Conservation (phyloP, 2,113 vertebrate species). For the Brachyhypopomus occidentalis region DNA sequence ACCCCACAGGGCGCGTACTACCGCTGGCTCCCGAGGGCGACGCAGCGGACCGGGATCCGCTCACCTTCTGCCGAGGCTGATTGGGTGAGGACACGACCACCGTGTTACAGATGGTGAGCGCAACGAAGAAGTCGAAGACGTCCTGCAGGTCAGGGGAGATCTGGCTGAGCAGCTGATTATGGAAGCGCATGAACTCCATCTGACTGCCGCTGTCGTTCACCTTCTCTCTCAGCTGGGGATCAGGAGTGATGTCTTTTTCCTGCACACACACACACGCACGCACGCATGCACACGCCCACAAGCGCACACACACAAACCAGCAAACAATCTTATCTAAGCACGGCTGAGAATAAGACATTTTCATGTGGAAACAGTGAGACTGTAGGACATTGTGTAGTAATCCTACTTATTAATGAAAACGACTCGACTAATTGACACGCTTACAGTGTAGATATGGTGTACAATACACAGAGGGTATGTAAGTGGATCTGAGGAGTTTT, state of each 20-base stretch:
- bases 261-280: constrained; percentile 51
- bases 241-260: constrained; percentile 96
- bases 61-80: constrained; percentile 91
- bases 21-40: too few relatives aligned
- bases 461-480: too few relatives aligned
- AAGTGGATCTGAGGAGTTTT: too few relatives aligned
- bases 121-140: constrained; percentile 92
- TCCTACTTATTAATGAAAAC: too few relatives aligned
- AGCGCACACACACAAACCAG: too few relatives aligned
- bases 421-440: too few relatives aligned
- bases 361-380: not conserved
- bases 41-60: not conserved
- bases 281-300: not conserved
- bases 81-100: constrained; percentile 93
- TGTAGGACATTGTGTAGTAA: not conserved
- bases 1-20: too few relatives aligned
- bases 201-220: constrained; percentile 87
- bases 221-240: constrained; percentile 90
- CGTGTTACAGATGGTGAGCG: constrained; percentile 95
- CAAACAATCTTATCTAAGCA: not conserved
- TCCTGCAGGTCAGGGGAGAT: constrained; percentile 88
- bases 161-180: constrained; percentile 78
- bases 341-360: not conserved
- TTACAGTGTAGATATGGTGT: too few relatives aligned
- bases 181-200: constrained; percentile 80